A percentile compares a stretch with the other conserved stretches of the same genome.
Conservation (phyloP, 2,797 vertebrate genomes). For the Mastacembelus armatus region DNA sequence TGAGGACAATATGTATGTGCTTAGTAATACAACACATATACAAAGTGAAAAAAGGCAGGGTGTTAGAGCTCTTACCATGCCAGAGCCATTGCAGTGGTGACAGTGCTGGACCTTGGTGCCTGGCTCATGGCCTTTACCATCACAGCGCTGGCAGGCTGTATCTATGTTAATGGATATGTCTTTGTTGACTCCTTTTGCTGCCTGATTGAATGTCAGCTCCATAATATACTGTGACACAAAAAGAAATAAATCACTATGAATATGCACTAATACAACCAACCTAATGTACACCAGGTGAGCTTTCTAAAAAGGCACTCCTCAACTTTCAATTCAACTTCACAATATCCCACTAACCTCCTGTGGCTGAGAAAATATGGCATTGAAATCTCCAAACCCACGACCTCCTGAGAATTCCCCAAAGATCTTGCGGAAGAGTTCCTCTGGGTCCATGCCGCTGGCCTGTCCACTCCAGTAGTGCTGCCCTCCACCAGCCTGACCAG, state of each 20-base stretch:
- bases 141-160: conserved; percentile 89
- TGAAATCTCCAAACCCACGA: conserved; percentile 91
- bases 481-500: conserved; percentile 77
- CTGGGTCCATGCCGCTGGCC: conserved; percentile 86
- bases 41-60: fast-evolving
- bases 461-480: conserved; percentile 89
- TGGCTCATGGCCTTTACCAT: conserved; percentile 92
- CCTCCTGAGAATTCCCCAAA: conserved; percentile 94
- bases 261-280: neutral
- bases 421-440: conserved; percentile 97
- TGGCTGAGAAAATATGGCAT: conserved; percentile 90
- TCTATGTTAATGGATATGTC: conserved; percentile 91
- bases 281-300: neutral
- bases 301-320: neutral
- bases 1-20: neutral
- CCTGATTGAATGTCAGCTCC: conserved; percentile 96
- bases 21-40: neutral
- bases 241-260: neutral
- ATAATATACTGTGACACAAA: conserved; percentile 87
- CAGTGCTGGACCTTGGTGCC: conserved; percentile 94
- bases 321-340: neutral
- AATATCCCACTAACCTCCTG: conserved; percentile 87
- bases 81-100: conserved; percentile 91
- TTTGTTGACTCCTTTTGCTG: conserved; percentile 98
- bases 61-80: conserved; percentile 88